These are phyloP conservation scores for Cephalotes varians DNA, from an alignment of 2,888 invertebrate genomes.

Conservation along the genomic window DNA sequence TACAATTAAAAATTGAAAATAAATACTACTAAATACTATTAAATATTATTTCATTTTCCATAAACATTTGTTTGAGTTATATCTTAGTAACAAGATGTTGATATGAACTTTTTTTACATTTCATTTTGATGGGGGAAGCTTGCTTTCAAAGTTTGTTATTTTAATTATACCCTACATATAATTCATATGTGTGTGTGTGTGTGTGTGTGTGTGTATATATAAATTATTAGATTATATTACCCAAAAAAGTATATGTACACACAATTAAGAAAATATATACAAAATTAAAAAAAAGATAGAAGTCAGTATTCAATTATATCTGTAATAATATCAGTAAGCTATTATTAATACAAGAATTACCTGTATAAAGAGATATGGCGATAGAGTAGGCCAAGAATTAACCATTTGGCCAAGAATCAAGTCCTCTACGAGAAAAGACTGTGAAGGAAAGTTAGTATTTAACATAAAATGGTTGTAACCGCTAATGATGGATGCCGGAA, in stretches of 20 bases:
- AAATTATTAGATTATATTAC: background rate
- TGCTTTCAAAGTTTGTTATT: too few species aligned
- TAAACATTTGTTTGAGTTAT: too few species aligned
- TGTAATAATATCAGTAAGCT: background rate
- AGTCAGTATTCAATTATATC: background rate
- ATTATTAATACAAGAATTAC: constrained; percentile 10
- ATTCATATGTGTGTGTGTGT: too few species aligned
- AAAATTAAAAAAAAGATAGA: background rate
- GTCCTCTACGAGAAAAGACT: constrained; percentile 79
- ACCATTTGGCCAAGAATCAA: constrained; percentile 78
- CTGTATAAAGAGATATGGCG: constrained; percentile 80
- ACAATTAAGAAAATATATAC: too few species aligned
- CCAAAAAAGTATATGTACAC: background rate
- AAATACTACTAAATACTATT: too few species aligned
- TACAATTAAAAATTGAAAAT: too few species aligned
- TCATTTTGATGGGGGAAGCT: too few species aligned
- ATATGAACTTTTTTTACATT: too few species aligned
- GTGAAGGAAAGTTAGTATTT: constrained; percentile 80
- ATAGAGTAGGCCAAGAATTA: constrained; percentile 80
- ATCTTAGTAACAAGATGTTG: too few species aligned
- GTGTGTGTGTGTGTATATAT: too few species aligned
- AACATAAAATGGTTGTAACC: constrained; percentile 78
- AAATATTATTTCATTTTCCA: too few species aligned
- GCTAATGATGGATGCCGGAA: constrained; percentile 62
- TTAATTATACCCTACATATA: too few species aligned